Evolutionary conservation across 2,797 vertebrate species (phyloP).

Genomic region (Diplodus sargus): DNA sequence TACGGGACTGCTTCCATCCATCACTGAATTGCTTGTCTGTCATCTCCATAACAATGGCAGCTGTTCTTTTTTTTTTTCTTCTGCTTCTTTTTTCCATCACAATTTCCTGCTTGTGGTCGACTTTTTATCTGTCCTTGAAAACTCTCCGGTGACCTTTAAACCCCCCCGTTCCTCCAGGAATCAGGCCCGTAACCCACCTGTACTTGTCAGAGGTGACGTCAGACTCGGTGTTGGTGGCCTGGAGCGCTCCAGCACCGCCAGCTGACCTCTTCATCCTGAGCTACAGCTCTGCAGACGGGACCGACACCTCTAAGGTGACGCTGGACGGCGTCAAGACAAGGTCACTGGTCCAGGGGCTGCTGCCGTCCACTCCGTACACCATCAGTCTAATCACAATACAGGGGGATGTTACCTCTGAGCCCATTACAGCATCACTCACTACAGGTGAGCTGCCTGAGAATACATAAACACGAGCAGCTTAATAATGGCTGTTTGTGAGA

Average conservation of each 20-base stretch:
- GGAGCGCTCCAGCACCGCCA: conserved; percentile 94
- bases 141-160: conserved; percentile 58
- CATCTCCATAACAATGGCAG: conserved; percentile 52
- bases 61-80: conserved; percentile 6
- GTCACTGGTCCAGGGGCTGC: conserved; percentile 87
- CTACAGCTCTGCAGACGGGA: conserved; percentile 89
- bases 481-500: neutral
- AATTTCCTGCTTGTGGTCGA: conserved; percentile 28
- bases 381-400: conserved; percentile 94
- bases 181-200: conserved; percentile 95
- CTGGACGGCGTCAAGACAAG: conserved; percentile 91
- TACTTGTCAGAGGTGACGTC: conserved; percentile 95
- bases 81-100: neutral
- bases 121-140: conserved; percentile 56
- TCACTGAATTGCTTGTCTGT: conserved; percentile 56
- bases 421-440: conserved; percentile 89
- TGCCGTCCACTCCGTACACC: conserved; percentile 92
- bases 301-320: conserved; percentile 87
- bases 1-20: conserved; percentile 56
- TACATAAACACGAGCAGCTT: neutral
- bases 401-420: conserved; percentile 89
- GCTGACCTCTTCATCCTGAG: conserved; percentile 93
- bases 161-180: conserved; percentile 85
- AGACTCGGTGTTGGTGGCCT: conserved; percentile 91
- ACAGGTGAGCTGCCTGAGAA: conserved; percentile 89